Percentiles rank a stretch among this genome's conserved stretches.
Evolutionary conservation across 1,140 invertebrate genomes (phyloP).

Genomic region (Drosophila mayri): DNA sequence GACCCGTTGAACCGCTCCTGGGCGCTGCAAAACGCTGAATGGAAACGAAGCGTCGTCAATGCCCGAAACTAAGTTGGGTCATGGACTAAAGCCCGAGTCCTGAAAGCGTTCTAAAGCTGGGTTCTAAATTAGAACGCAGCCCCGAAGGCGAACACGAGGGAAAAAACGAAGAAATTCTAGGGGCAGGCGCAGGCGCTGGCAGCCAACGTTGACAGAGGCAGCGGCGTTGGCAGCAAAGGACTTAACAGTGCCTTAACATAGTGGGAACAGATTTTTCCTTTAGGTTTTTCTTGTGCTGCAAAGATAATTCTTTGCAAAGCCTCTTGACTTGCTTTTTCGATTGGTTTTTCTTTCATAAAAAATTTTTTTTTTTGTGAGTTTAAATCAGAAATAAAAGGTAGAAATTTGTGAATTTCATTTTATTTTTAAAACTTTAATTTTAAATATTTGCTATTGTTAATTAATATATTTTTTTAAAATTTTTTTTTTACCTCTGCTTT

Average conservation of each 20-base stretch:
- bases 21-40: conserved; percentile 55
- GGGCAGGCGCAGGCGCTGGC: conserved; percentile 53
- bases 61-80: conserved; percentile 11
- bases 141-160: conserved; percentile 13
- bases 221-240: conserved; percentile 23
- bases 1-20: conserved; percentile 31
- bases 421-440: too few relatives aligned
- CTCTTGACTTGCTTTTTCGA: too few relatives aligned
- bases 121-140: conserved; percentile 13
- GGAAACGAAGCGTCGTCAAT: conserved; percentile 7
- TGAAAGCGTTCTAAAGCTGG: neutral
- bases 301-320: conserved; percentile 20
- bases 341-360: neutral
- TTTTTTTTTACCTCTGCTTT: too few relatives aligned
- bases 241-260: conserved; percentile 52
- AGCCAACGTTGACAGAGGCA: conserved; percentile 13
- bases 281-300: neutral
- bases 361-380: conserved; percentile 56
- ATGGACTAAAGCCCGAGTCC: conserved; percentile 42
- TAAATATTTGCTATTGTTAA: too few relatives aligned
- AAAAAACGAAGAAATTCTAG: conserved; percentile 3
- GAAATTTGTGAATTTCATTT: neutral
- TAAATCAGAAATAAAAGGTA: neutral
- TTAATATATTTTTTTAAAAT: too few relatives aligned
- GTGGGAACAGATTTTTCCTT: conserved; percentile 47